These are phyloP conservation scores for Diacarnus erythraeanus DNA, from an alignment of 37 sponge, comb jelly and placozoan species.

Conservation along the genomic window DNA sequence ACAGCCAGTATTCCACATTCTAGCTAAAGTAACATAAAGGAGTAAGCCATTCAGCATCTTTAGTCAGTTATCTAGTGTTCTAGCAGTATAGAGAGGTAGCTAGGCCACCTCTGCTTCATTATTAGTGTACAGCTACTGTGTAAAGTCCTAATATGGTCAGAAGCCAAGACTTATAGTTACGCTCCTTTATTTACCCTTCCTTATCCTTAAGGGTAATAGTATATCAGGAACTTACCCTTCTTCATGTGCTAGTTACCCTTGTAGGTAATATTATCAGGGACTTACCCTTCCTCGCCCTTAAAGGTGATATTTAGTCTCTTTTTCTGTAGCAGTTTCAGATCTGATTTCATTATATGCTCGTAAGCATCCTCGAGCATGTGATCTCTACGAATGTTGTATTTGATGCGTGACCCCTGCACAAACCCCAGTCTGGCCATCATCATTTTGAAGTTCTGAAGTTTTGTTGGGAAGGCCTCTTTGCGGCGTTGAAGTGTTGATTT, in stretches of 20 bases:
- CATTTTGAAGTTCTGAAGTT: conserved; percentile 69
- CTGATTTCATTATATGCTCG: conserved; percentile 63
- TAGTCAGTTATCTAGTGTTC: no score
- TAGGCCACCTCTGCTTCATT: no score
- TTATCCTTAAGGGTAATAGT: no score
- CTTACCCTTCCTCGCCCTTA: conserved; percentile 86
- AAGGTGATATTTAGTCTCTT: conserved; percentile 81
- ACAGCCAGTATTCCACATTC: no score
- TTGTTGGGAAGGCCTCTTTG: conserved; percentile 65
- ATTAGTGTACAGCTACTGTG: no score
- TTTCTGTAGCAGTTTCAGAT: conserved; percentile 64
- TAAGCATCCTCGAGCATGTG: conserved; percentile 84
- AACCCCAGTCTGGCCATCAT: conserved; percentile 49
- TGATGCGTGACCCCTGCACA: conserved; percentile 60
- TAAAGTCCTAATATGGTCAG: no score
- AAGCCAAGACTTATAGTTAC: no score
- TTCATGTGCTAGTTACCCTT: background rate
- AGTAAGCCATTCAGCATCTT: no score
- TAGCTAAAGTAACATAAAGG: no score
- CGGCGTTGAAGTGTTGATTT: conserved; percentile 47
- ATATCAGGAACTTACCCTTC: background rate
- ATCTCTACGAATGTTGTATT: conserved; percentile 79
- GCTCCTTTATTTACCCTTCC: no score
- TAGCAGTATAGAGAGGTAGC: no score
- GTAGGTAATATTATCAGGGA: background rate